Base-by-base conservation (phyloP, 2,888 invertebrate genomes). In the Mythimna ferrago region DNA sequence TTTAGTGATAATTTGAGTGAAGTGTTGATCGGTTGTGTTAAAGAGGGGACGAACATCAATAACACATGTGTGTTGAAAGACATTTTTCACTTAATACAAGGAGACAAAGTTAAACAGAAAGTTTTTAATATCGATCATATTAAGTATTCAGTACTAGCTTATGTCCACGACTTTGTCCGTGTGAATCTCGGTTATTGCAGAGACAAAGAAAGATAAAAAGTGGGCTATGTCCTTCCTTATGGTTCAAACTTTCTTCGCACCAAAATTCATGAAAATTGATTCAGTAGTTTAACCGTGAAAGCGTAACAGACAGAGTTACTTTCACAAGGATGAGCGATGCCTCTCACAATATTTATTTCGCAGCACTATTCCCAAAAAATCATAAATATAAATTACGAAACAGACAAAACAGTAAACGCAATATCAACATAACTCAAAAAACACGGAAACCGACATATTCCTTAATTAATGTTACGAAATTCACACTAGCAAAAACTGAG, bases 391-490 rank as follows among this genome's bases (percentile, higher is more conserved):
- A 48, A 35, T 62, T 41, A n/a, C 56, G 32, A 57, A 76, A 81
- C 62, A 16, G 19, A 64, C 44, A 62, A 75, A 62, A 57, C 51
- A 61, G 19, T 57, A 74, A 48, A 32, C n/a, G 53, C 41, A 74
- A 80, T 44, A 65, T 21, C 16, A 35, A 38, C 65, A 44, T 63
- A 19, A 54, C 21, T 54, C 26, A 51, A 63, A 48, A 76, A 66
- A 73, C 53, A 62, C 56, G 56, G 57, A 66, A 68, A 66, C 76
- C 44, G 41, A 57, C 60, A 57, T 70, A 65, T 64, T 82, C 58
- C 57, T 70, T 68, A 71, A 79, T 83, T 77, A 71, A 72, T 70
- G 71, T 76, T 71, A 76, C 63, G 58, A 62, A 41, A 66, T 72
- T 73, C 51, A 66, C 63, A 58, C 56, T 57, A 48, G 60, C 66